These are phyloP conservation scores for Gadopsis bispinosus DNA, from an alignment of 2,797 vertebrate genomes.

Conservation along the genomic window DNA sequence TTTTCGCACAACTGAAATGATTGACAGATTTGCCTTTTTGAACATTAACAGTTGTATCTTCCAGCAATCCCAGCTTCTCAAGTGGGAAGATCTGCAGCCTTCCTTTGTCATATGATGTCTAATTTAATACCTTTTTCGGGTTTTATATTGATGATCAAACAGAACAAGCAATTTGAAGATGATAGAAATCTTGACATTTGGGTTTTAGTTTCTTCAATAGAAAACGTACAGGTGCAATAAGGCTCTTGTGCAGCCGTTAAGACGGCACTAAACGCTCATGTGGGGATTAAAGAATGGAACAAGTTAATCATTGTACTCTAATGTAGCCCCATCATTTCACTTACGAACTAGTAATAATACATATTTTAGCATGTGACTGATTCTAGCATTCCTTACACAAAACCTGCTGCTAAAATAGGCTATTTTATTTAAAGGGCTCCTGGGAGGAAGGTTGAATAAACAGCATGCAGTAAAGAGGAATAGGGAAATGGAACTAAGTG, in stretches of 20 bases:
- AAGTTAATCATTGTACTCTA: neutral
- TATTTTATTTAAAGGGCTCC: too few relatives aligned
- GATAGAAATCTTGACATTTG: too few relatives aligned
- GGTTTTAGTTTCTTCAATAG: neutral
- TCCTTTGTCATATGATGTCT: neutral
- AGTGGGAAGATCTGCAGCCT: neutral
- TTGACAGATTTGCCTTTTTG: neutral
- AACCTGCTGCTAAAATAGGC: too few relatives aligned
- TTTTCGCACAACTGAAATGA: neutral
- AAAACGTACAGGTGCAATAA: neutral
- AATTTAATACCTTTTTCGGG: neutral
- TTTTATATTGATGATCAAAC: neutral
- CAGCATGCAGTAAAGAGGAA: slow-evolving; percentile 1
- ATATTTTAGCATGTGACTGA: neutral
- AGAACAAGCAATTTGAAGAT: neutral
- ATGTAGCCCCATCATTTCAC: neutral
- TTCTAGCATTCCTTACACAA: neutral
- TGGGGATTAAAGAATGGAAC: neutral
- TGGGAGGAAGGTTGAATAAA: neutral
- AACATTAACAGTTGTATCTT: neutral
- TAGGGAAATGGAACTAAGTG: slow-evolving; percentile 44
- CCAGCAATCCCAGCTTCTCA: neutral
- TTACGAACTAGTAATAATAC: neutral
- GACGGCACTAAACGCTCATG: neutral
- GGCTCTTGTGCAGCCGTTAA: neutral